A percentile compares a stretch with the other conserved stretches of the same genome.
phyloP scores from a whole-genome alignment of 2,888 invertebrate species.

The Axea sp. region DNA sequence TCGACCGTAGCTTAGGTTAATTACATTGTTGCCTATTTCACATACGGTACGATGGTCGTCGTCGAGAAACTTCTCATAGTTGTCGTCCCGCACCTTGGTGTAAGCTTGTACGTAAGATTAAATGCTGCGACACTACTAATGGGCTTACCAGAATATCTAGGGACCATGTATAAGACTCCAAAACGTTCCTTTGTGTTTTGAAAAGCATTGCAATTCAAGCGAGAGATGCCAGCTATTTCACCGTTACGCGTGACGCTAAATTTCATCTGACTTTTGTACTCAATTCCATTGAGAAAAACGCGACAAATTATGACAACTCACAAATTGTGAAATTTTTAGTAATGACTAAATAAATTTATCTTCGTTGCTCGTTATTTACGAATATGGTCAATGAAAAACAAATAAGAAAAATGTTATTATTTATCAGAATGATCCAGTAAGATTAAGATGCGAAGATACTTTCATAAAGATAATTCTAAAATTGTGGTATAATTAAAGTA shows the following conservation, averaged over 20 bases:
- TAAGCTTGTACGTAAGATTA: constrained; percentile 52
- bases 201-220: constrained; percentile 56
- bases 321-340: constrained; percentile 7
- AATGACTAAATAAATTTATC: constrained; percentile 15
- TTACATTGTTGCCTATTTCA: constrained; percentile 57
- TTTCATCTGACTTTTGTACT: constrained; percentile 39
- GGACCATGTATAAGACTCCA: constrained; percentile 63
- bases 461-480: no score
- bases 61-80: constrained; percentile 51
- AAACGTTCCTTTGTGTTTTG: constrained; percentile 64
- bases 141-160: constrained; percentile 60
- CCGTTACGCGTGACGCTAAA: constrained; percentile 28
- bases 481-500: no score
- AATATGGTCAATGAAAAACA: no score
- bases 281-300: constrained; percentile 28
- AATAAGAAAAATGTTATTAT: no score
- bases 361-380: neutral
- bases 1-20: constrained; percentile 49
- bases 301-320: constrained; percentile 9
- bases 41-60: constrained; percentile 39
- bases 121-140: constrained; percentile 63
- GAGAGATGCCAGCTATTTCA: constrained; percentile 27
- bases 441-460: no score
- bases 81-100: constrained; percentile 23
- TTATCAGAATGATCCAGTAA: no score